Conservation (phyloP, 2,888 invertebrate species). For the Hydrotaea cyrtoneurina region DNA sequence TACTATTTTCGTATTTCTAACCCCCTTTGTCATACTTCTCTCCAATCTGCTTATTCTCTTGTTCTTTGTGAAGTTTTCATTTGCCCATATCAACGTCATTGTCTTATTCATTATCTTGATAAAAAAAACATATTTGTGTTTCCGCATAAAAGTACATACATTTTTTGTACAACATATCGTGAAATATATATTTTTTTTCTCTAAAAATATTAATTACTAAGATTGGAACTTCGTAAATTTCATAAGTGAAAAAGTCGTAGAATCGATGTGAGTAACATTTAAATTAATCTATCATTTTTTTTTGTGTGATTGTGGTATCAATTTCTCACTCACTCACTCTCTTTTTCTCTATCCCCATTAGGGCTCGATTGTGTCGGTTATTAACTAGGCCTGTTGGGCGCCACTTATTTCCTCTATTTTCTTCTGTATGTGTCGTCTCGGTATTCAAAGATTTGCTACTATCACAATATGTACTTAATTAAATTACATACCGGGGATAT, state of each 20-base stretch:
- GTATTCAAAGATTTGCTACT: neutral
- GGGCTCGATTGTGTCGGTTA: neutral
- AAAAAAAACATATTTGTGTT: slow-evolving; percentile 28
- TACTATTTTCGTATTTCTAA: slow-evolving; percentile 53
- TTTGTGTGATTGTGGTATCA: neutral
- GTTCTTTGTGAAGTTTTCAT: slow-evolving; percentile 22
- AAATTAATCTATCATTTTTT: neutral
- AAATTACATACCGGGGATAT: neutral
- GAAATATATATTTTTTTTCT: neutral
- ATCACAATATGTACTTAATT: no score
- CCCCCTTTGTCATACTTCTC: slow-evolving; percentile 44
- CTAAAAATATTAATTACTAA: neutral
- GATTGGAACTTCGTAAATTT: neutral
- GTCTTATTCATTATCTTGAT: slow-evolving; percentile 45
- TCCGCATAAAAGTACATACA: slow-evolving; percentile 21
- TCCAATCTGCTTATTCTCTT: slow-evolving; percentile 23
- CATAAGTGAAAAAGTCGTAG: neutral
- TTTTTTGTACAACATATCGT: neutral
- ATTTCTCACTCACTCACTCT: neutral
- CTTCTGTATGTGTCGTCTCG: neutral
- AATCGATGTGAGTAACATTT: neutral
- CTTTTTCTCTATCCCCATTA: neutral
- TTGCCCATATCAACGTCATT: slow-evolving; percentile 43
- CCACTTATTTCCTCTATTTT: slow-evolving; percentile 6
- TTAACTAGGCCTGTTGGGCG: slow-evolving; percentile 19